Evolutionary conservation across 2,888 invertebrate genomes (phyloP).

Genomic region (Dolichopus griseipennis): DNA sequence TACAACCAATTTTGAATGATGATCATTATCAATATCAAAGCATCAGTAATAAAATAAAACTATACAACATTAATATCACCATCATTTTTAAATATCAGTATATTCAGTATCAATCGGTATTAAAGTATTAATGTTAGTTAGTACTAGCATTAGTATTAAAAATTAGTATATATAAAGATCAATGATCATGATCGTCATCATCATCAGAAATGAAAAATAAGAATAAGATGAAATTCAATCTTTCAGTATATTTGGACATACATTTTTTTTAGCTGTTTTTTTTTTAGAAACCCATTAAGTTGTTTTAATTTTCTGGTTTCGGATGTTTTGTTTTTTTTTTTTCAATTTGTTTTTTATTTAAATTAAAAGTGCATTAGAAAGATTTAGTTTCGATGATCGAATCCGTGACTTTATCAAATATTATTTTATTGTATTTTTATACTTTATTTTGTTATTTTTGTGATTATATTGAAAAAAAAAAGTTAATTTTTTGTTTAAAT

Average conservation of each 20-base stretch:
- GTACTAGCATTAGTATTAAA: no score
- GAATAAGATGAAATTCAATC: background rate
- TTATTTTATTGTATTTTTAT: background rate
- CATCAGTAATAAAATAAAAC: background rate
- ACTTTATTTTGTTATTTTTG: background rate
- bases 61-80: no score
- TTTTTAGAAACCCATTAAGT: background rate
- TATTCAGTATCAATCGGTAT: no score
- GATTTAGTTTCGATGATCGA: background rate
- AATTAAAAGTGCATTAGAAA: background rate
- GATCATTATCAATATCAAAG: background rate
- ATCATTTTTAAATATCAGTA: no score
- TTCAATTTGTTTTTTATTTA: background rate
- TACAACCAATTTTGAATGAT: conserved; percentile 6
- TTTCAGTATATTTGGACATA: background rate
- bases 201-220: no score
- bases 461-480: no score
- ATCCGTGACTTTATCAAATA: background rate
- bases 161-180: no score
- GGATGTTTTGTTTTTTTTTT: background rate
- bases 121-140: no score
- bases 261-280: background rate
- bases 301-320: background rate
- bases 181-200: no score
- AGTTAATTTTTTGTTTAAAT: background rate